phyloP scores from a whole-genome alignment of 2,888 invertebrate genomes.

The Callinectes sapidus region DNA sequence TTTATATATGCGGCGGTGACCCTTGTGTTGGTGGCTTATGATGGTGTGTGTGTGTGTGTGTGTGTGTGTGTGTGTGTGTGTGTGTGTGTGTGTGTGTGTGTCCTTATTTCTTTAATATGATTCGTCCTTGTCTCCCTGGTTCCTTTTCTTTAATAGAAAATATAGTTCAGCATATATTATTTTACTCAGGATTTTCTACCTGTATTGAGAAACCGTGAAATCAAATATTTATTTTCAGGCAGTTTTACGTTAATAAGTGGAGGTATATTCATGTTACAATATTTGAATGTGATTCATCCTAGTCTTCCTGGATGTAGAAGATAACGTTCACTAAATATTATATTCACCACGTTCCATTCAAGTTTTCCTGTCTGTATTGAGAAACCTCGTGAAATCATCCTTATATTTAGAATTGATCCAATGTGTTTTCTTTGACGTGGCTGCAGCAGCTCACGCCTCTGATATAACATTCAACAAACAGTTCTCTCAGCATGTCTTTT shows the following conservation, averaged over 20 bases:
- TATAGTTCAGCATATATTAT: too few species aligned
- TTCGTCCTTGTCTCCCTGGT: too few species aligned
- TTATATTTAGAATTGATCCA: not conserved
- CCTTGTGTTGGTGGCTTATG: conserved; percentile 3
- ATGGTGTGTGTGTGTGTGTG: not conserved
- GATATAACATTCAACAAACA: not conserved
- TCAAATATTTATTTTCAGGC: too few species aligned
- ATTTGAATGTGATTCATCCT: too few species aligned
- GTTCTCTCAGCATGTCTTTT: not conserved
- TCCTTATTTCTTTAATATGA: too few species aligned
- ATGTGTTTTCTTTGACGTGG: not conserved
- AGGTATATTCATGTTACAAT: too few species aligned
- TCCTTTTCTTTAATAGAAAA: too few species aligned
- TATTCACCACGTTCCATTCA: not conserved
- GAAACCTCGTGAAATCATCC: not conserved
- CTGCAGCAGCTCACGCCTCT: not conserved
- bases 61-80: not conserved
- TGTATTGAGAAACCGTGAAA: too few species aligned
- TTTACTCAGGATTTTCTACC: too few species aligned
- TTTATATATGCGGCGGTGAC: conserved; percentile 24
- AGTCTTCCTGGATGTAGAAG: too few species aligned
- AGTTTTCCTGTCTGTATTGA: not conserved
- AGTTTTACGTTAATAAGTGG: too few species aligned
- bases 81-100: too few species aligned
- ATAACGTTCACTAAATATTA: not conserved